Evolutionary conservation across 2,113 vertebrate genomes (phyloP).

Genomic region (Onychostoma macrolepis): DNA sequence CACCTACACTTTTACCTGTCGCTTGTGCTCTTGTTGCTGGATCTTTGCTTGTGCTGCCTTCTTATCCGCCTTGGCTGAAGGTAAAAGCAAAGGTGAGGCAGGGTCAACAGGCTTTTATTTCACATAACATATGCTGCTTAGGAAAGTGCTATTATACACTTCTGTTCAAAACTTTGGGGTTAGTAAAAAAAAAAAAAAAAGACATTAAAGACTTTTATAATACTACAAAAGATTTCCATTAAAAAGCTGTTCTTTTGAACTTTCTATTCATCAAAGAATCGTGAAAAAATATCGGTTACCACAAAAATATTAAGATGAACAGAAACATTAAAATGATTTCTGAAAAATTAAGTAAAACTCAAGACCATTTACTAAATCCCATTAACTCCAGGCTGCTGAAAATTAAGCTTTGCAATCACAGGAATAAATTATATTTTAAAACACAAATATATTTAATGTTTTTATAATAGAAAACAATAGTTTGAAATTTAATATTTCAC

Average conservation of each 20-base stretch:
- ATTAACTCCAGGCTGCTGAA: not conserved
- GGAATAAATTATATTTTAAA: not conserved
- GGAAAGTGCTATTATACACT: not conserved
- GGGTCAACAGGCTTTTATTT: not conserved
- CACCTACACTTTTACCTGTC: slow-evolving; percentile 78
- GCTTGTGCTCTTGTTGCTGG: slow-evolving; percentile 89
- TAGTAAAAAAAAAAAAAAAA: not conserved
- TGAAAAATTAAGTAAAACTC: not conserved
- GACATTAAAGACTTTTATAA: not conserved
- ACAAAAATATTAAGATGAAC: not conserved
- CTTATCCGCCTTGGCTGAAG: slow-evolving; percentile 91
- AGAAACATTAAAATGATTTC: not conserved
- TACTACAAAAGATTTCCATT: not conserved
- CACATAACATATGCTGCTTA: not conserved
- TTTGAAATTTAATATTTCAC: not conserved
- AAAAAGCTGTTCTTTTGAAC: not conserved
- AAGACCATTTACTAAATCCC: not conserved
- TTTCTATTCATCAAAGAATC: not conserved
- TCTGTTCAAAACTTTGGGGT: not conserved
- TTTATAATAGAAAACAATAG: too few species aligned
- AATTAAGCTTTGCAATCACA: not conserved
- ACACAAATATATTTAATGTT: too few species aligned
- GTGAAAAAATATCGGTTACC: not conserved
- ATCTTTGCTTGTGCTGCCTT: slow-evolving; percentile 91
- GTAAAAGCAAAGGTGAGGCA: not conserved